Base-by-base conservation (phyloP, 2,113 vertebrate species). In the Phylloscopus trochiloides region DNA sequence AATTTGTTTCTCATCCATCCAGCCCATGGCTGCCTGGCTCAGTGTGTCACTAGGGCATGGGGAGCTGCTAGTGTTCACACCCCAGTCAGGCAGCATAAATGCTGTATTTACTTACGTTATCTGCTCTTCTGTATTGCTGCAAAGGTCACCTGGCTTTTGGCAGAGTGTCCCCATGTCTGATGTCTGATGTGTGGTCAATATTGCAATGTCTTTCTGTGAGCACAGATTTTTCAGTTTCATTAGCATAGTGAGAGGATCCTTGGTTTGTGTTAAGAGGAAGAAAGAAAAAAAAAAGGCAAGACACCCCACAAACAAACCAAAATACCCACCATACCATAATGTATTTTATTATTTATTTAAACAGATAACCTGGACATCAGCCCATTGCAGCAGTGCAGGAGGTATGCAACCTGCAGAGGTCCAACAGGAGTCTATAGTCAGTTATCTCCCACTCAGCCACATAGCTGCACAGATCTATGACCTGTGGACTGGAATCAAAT, bases 361-460 rank as follows among this genome's bases (percentile, higher is more conserved):
- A 86, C 95, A 99, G 99, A 98, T 99, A 92, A 99, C 99, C 1
- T 99, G 99, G 99, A 99, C 98, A 0, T 98, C 98, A 5, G 97
- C 95, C 29, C 97, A 98, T 3, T 97, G 98, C 93, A 99, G 98
- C 94, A 97, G 95, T 92, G 98, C 97, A 1, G 98, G 98, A 26
- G 97, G 97, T 80, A 97, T 99, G 97, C 98, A 98, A 31, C 98
- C 98, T 2, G 98, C 98, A 1, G 98, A 99, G 62, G 96, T 97
- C n/a, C 98, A 97, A 3, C 99, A 99, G 93, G 99, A 99, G 83
- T 97, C 97, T 7, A 97, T 99, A 20, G 98, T 99, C 91, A 99
- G 99, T 94, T 99, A 99, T 91, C 97, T 99, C 57, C 98, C 99
- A 3, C 98, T 99, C 82, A 99, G 99, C 96, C 99, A 99, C 74